Evolutionary conservation across 2,888 invertebrate species (phyloP), one percentile per base, ranked within the genome.

Genomic region (Chromoteleia sp.): DNA sequence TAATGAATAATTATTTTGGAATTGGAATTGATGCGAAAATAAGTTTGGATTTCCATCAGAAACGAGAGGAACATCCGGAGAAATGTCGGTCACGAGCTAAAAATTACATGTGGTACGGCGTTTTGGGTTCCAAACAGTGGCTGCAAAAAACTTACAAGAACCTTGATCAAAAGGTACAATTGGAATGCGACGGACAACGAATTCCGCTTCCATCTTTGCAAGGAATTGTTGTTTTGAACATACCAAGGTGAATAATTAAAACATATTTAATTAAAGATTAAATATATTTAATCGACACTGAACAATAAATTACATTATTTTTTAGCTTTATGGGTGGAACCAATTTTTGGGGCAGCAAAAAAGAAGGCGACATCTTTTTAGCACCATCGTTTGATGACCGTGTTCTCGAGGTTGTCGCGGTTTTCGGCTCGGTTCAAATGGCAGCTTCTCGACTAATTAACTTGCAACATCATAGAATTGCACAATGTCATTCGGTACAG

Each of bases 1-100:
- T 98, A 0, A 99, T 99, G 99, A 99, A 99, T 92, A 99, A 99
- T 91, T 99, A 99, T 91, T 99, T 99, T 90, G 99, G 99, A 0
- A 99, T 99, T 88, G 99, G 99, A 0, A 97, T 99, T 82, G 99
- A 99, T 92, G 99, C 99, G 0, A 99, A 99, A 92, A 98, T 99
- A 67, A 97, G 98, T 0, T 92, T 99, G 48, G 99, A 99, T 90
- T 99, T 99, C 90, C 98, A 99, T 92, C 97, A 98, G 89, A 99
- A 98, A 92, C 94, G 99, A 29, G 98, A 99, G 89, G 98, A 98
- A 88, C 98, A 98, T 92, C 98, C 99, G 0, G 98, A 99, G 89
- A 98, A 98, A 91, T 98, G 98, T 91, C 93, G 98, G 82, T 98
- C 98, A 0, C 94, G 98, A 56, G 98, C 98, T 0, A 96, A 98